Evolutionary conservation across 2,888 invertebrate species (phyloP).

Genomic region (Caenorhabditis sp.): DNA sequence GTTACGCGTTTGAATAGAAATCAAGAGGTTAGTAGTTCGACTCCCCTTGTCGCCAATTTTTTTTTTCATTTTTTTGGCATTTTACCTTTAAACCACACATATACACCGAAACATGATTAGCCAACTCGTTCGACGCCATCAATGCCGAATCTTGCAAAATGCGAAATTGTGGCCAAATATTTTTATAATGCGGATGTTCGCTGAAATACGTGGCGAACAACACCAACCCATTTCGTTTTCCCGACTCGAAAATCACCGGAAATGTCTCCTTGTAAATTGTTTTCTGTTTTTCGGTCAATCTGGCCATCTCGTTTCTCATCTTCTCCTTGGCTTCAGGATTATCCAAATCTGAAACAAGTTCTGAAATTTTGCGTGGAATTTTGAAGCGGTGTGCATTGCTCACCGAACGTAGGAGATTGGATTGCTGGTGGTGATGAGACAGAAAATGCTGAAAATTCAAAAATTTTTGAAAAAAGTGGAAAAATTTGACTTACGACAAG

Average conservation of each 20-base stretch:
- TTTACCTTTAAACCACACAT: constrained; percentile 53
- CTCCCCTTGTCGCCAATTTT: too few relatives aligned
- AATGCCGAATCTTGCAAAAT: constrained; percentile 56
- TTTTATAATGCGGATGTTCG: constrained; percentile 61
- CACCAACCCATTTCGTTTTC: constrained; percentile 37
- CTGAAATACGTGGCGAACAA: constrained; percentile 54
- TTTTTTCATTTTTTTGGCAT: too few relatives aligned
- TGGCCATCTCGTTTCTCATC: constrained; percentile 31
- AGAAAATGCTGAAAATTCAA: not conserved
- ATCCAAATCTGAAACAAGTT: constrained; percentile 33
- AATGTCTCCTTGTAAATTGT: constrained; percentile 38
- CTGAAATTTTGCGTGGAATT: not conserved
- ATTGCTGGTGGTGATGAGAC: not conserved
- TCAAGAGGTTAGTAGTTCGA: too few relatives aligned
- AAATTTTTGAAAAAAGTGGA: not conserved
- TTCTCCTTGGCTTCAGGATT: constrained; percentile 32
- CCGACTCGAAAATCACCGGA: constrained; percentile 29
- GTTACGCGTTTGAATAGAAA: too few relatives aligned
- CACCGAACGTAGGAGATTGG: not conserved
- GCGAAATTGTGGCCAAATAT: constrained; percentile 63
- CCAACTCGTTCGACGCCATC: constrained; percentile 53
- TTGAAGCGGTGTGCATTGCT: not conserved
- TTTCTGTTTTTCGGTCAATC: constrained; percentile 25
- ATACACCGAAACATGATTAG: constrained; percentile 58
- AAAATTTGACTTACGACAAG: not conserved